A percentile compares a stretch with the other conserved stretches of the same genome.
These are phyloP conservation scores for Heliconius hortense DNA, from an alignment of 2,888 invertebrate genomes.

Conservation along the genomic window DNA sequence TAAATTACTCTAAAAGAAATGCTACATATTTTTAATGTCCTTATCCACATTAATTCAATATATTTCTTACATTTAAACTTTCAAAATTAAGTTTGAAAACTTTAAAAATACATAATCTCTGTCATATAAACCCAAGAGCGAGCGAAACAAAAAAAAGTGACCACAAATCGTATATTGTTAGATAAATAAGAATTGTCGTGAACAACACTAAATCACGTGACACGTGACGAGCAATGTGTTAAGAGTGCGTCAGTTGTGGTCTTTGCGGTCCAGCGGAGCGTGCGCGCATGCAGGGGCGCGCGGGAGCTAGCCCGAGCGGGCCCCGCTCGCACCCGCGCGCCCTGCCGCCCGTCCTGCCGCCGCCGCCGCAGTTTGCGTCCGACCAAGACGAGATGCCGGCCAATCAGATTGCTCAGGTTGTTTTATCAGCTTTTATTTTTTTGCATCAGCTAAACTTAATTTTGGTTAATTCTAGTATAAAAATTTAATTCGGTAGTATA, in stretches of 20 bases:
- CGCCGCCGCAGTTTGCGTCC: constrained; percentile 75
- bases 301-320: constrained; percentile 77
- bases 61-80: not conserved
- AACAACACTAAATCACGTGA: constrained; percentile 1
- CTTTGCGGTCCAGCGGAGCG: constrained; percentile 52
- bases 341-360: constrained; percentile 75
- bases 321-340: constrained; percentile 77
- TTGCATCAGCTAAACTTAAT: not conserved
- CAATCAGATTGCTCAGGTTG: constrained; percentile 79
- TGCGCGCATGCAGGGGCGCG: constrained; percentile 78
- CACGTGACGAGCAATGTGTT: constrained; percentile 33
- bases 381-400: constrained; percentile 77
- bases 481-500: not conserved
- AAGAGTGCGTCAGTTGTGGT: constrained; percentile 31
- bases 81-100: not conserved
- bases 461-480: not conserved
- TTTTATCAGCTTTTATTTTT: constrained; percentile 8
- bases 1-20: not conserved
- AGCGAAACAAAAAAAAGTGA: not conserved
- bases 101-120: not conserved
- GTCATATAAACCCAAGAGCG: not conserved
- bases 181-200: constrained; percentile 4
- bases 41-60: not conserved
- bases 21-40: too few species aligned
- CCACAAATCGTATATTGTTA: not conserved